Base-by-base conservation (phyloP, 1,140 invertebrate genomes). In the Anthonomus grandis region DNA sequence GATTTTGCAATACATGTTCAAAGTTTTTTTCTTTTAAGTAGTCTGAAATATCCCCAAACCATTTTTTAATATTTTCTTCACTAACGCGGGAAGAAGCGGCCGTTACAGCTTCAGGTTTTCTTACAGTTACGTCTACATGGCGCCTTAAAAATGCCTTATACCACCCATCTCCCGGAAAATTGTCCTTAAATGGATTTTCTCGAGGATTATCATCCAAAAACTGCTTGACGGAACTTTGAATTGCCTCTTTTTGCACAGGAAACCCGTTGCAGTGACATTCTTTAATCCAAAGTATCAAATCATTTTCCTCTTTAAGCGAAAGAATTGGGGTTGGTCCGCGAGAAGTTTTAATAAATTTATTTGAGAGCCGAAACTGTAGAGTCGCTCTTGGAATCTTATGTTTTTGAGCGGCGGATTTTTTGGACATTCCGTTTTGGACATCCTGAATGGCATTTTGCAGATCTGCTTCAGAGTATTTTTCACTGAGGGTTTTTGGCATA, bases 81-180 rank as follows among this genome's bases (percentile, higher is more conserved):
- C 59, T 54, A 4, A 71, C 63, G 23, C 31, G 47, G 10, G 70
- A 47, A 50, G 65, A 62, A 10, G 60, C 45, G 3, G 51, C 38
- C 4, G 64, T 71, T 15, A 70, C 61, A 39, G 59, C 62, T 60
- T 72, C 64, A 18, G 63, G 8, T 22, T 51, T 59, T 50, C 70
- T 53, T 10, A 27, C 18, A 15, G 48, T 45, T 12, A 74, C 51
- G 41, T 60, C 42, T 27, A 64, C 62, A 59, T 74, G 64, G 22
- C 64, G 21, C 24, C 58, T 66, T 38, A 72, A 36, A 65, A 72
- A 73, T 3, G 46, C 41, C n/a, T 67, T 62, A 38, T 63, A 69
- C 70, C 69, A 74, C 9, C 55, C 58, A 22, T 66, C 57, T 5
- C 66, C 65, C 9, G 70, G 69, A 21, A 44, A 57, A 41, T 68